Percentiles rank a stretch among this genome's conserved stretches.
Evolutionary conservation across 2,797 vertebrate species (phyloP).

Genomic region (Lepus townsendii): DNA sequence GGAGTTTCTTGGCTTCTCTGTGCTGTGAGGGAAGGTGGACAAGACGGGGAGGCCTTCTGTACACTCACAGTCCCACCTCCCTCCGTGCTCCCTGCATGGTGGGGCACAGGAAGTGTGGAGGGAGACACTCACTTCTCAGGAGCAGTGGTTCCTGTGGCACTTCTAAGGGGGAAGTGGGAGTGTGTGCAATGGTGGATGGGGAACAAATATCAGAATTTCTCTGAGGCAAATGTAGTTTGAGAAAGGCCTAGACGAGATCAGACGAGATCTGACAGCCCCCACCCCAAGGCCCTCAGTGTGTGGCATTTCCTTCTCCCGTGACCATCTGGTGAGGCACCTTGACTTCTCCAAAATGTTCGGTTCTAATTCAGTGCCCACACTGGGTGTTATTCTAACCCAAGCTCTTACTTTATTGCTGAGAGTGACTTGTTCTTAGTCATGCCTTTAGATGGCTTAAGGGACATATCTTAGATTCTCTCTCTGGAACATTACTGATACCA

Average conservation of each 20-base stretch:
- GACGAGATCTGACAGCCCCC: neutral
- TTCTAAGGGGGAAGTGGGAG: neutral
- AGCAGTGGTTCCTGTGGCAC: neutral
- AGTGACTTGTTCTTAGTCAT: conserved; percentile 74
- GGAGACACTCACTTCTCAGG: neutral
- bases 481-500: conserved; percentile 66
- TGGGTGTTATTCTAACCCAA: conserved; percentile 53
- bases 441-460: conserved; percentile 39
- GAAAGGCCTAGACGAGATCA: neutral
- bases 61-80: neutral
- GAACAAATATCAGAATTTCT: neutral
- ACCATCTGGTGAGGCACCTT: neutral
- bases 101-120: neutral
- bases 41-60: neutral
- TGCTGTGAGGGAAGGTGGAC: neutral
- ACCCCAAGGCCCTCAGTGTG: neutral
- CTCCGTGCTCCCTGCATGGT: neutral
- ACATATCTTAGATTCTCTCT: conserved; percentile 68
- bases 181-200: neutral
- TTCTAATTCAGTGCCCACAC: conserved; percentile 39
- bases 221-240: neutral
- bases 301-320: conserved; percentile 31
- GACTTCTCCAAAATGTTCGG: conserved; percentile 17
- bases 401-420: conserved; percentile 44
- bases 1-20: neutral